phyloP scores from a whole-genome alignment of 2,113 vertebrate species.

The Sylvia atricapilla region DNA sequence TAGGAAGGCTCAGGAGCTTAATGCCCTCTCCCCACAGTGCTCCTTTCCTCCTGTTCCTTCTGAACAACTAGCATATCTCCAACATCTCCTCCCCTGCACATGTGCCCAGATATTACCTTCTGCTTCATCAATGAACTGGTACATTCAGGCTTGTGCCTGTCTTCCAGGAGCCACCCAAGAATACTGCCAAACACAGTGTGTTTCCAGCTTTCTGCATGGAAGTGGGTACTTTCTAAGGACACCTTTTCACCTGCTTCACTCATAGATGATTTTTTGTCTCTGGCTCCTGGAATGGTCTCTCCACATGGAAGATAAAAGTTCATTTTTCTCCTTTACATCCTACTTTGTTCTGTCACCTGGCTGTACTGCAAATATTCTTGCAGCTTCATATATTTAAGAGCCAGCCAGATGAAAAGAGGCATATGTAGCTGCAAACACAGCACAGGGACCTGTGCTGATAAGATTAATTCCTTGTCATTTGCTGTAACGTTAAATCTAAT shows the following conservation, averaged over 20 bases:
- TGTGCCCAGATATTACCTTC: neutral
- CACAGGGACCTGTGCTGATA: neutral
- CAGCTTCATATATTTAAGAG: neutral
- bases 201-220: neutral
- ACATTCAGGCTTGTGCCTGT: neutral
- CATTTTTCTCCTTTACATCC: neutral
- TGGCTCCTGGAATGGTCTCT: neutral
- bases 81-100: neutral
- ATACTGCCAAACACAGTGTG: neutral
- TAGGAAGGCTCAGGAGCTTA: neutral
- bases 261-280: neutral
- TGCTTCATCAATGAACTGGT: neutral
- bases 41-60: neutral
- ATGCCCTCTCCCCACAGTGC: neutral
- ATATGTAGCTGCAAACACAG: neutral
- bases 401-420: neutral
- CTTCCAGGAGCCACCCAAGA: neutral
- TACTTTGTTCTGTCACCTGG: neutral
- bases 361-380: neutral
- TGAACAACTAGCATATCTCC: neutral
- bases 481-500: neutral
- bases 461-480: constrained; percentile 49
- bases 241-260: neutral
- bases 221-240: neutral
- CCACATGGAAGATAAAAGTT: neutral